phyloP scores from a whole-genome alignment of 2,797 vertebrate genomes.

The Carduelis carduelis region DNA sequence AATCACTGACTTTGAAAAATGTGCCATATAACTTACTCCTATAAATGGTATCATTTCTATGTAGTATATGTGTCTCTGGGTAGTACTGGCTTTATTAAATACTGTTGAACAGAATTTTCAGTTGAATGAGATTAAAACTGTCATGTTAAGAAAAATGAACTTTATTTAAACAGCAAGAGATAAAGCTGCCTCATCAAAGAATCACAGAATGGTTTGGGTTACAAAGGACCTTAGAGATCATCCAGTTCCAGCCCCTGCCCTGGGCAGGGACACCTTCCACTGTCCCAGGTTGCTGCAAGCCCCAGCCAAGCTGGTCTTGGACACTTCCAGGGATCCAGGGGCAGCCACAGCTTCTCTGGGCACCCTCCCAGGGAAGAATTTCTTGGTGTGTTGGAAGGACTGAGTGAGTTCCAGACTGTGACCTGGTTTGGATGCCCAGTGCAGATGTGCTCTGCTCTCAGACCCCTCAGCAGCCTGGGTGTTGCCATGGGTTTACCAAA shows the following conservation, averaged over 20 bases:
- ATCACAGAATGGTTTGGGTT: background rate
- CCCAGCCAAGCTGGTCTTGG: fast-evolving
- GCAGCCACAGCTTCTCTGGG: background rate
- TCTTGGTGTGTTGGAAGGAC: background rate
- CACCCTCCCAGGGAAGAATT: fast-evolving
- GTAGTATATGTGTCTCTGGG: conserved; percentile 27
- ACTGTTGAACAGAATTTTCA: conserved; percentile 33
- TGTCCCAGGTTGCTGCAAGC: fast-evolving
- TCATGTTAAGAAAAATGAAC: conserved; percentile 40
- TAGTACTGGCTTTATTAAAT: conserved; percentile 62
- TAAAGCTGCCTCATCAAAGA: conserved; percentile 33
- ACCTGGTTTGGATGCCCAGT: background rate
- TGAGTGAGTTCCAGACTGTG: fast-evolving
- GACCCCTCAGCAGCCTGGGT: background rate
- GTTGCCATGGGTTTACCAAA: background rate
- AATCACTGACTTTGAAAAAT: conserved; percentile 50
- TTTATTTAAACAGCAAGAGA: conserved; percentile 50
- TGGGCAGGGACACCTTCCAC: background rate
- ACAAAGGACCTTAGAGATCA: background rate
- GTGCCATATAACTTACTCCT: conserved; percentile 2
- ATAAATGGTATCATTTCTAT: background rate
- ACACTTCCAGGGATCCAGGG: background rate
- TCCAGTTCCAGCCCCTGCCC: too few species aligned
- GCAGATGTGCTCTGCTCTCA: background rate
- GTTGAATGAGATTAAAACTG: conserved; percentile 61